phyloP scores from a whole-genome alignment of 2,797 vertebrate species.

The Lutjanus argentimaculatus region DNA sequence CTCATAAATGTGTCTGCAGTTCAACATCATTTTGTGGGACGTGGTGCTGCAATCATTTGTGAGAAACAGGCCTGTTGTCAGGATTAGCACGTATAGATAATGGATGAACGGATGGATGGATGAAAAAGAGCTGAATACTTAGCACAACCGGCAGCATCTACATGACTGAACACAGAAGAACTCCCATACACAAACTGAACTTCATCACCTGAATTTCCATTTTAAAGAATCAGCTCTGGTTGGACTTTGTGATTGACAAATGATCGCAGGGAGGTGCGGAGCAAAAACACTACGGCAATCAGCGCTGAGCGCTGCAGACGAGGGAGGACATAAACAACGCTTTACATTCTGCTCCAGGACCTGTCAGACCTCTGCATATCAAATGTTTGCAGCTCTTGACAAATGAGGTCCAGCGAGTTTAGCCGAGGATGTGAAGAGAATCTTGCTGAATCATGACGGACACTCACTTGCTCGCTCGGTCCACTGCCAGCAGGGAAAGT shows the following conservation, averaged over 20 bases:
- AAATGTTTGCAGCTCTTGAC: constrained; percentile 52
- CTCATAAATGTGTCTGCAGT: background rate
- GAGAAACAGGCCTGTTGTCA: background rate
- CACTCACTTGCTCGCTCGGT: background rate
- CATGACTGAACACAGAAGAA: background rate
- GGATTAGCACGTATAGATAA: background rate
- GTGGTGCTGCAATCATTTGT: background rate
- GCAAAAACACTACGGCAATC: constrained; percentile 51
- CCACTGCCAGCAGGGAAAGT: constrained; percentile 18
- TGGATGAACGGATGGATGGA: too few relatives aligned
- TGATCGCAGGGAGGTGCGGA: constrained; percentile 21
- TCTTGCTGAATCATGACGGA: constrained; percentile 50
- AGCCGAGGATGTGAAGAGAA: constrained; percentile 50
- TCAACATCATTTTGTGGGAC: background rate
- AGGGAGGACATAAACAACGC: constrained; percentile 43
- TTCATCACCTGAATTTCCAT: constrained; percentile 4
- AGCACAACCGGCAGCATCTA: background rate
- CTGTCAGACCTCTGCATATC: constrained; percentile 54
- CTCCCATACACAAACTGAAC: constrained; percentile 1
- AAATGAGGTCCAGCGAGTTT: constrained; percentile 64
- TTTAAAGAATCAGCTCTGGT: background rate
- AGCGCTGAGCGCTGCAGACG: constrained; percentile 10
- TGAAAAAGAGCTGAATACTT: background rate
- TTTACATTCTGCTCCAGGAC: constrained; percentile 57
- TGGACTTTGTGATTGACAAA: constrained; percentile 47